phyloP scores from a whole-genome alignment of 2,888 invertebrate species.

The Smittia sp. region DNA sequence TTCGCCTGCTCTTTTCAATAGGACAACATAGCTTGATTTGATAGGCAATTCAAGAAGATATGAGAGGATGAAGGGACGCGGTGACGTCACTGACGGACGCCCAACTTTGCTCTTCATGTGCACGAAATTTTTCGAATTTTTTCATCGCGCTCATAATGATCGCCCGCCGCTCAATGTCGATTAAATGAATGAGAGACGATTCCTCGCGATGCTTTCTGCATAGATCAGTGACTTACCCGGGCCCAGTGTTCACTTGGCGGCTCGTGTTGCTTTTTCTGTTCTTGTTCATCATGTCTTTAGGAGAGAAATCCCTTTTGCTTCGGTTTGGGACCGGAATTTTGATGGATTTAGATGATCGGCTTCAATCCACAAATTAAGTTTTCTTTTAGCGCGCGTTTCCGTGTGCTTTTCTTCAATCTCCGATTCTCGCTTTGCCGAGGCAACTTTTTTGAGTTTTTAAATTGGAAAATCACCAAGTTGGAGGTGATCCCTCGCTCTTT shows the following conservation, averaged over 20 bases:
- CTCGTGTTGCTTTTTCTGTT: slow-evolving; percentile 22
- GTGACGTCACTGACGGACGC: background rate
- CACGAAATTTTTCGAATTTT: slow-evolving; percentile 18
- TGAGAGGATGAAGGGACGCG: background rate
- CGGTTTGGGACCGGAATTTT: slow-evolving; percentile 39
- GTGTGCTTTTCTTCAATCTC: no score
- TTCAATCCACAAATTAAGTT: background rate
- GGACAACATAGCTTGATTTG: no score
- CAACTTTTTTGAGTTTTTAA: no score
- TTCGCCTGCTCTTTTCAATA: no score
- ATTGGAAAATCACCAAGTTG: slow-evolving; percentile 5
- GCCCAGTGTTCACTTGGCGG: slow-evolving; percentile 1
- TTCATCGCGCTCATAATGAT: slow-evolving; percentile 12
- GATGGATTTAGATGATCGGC: background rate
- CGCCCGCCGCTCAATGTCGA: background rate
- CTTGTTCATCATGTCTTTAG: slow-evolving; percentile 35
- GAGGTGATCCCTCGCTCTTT: background rate
- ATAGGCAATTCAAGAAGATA: no score
- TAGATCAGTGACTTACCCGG: slow-evolving; percentile 20
- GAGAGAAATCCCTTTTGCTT: slow-evolving; percentile 29
- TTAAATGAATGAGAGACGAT: background rate
- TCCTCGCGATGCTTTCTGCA: background rate
- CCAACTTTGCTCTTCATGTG: slow-evolving; percentile 2
- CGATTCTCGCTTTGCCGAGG: no score
- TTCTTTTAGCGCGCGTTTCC: background rate